phyloP scores from a whole-genome alignment of 2,888 invertebrate species.

The Carterocephalus palaemon region DNA sequence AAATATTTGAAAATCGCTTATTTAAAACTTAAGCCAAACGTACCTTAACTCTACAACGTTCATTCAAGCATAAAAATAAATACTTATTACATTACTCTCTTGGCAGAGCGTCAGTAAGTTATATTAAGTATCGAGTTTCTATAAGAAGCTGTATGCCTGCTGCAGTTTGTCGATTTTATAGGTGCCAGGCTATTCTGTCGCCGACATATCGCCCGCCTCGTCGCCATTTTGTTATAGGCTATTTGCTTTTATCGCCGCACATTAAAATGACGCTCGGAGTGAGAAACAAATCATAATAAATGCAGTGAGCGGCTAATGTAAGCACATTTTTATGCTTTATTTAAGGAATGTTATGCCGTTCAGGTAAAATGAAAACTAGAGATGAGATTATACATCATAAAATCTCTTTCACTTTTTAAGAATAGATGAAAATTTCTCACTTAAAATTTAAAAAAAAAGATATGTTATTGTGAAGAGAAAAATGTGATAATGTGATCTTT shows the following conservation, averaged over 20 bases:
- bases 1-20: too few relatives aligned
- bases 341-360: too few relatives aligned
- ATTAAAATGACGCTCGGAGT: conserved; percentile 20
- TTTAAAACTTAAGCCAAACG: too few relatives aligned
- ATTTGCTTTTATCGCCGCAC: conserved; percentile 22
- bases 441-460: too few relatives aligned
- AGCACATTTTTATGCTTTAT: conserved; percentile 1
- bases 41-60: too few relatives aligned
- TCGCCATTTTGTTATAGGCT: conserved; percentile 24
- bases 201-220: conserved; percentile 12
- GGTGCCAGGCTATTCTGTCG: conserved; percentile 18
- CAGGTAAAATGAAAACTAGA: too few relatives aligned
- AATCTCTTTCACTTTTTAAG: too few relatives aligned
- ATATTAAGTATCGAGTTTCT: conserved; percentile 20
- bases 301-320: conserved; percentile 14
- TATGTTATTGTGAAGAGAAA: too few relatives aligned
- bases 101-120: conserved; percentile 13
- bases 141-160: conserved; percentile 13
- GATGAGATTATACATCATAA: too few relatives aligned
- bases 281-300: conserved; percentile 25
- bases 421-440: too few relatives aligned
- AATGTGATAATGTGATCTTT: too few relatives aligned
- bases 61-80: too few relatives aligned
- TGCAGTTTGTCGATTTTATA: conserved; percentile 23
- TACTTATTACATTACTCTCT: not conserved